Percentiles rank a stretch among this genome's conserved stretches.
Evolutionary conservation across 2,113 vertebrate species (phyloP).

Genomic region (Prionailurus viverrinus): DNA sequence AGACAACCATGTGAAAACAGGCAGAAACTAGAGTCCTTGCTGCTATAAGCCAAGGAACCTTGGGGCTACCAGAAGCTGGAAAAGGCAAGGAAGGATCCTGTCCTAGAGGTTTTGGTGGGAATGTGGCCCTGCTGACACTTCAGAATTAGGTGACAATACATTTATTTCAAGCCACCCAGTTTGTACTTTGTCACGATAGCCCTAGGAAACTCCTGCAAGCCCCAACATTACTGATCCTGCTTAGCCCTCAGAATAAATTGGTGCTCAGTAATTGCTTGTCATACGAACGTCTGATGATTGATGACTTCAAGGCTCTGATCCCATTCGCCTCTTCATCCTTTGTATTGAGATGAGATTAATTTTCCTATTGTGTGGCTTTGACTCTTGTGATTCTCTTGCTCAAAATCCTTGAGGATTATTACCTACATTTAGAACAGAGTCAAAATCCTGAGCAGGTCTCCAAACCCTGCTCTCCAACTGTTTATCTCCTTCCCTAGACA

Average conservation of each 20-base stretch:
- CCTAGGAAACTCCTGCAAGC: neutral
- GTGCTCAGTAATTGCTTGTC: neutral
- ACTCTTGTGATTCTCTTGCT: neutral
- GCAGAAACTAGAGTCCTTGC: no score
- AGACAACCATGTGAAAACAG: neutral
- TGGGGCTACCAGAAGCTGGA: neutral
- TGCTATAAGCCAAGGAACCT: neutral
- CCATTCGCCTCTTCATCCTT: neutral
- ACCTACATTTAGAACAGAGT: neutral
- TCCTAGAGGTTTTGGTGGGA: neutral
- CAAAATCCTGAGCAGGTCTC: neutral
- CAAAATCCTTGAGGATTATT: neutral
- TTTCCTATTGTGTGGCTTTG: neutral
- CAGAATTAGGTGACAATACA: neutral
- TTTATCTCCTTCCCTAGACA: neutral
- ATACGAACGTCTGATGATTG: neutral
- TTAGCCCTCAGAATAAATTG: neutral
- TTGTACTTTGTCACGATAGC: neutral
- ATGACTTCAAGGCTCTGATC: neutral
- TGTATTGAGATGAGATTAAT: neutral
- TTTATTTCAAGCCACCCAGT: neutral
- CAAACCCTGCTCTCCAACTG: neutral
- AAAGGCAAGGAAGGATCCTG: neutral
- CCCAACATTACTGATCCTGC: neutral
- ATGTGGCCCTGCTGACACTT: accelerated